Base-by-base conservation (phyloP, 1,140 invertebrate genomes). In the Bombus pyrosoma region DNA sequence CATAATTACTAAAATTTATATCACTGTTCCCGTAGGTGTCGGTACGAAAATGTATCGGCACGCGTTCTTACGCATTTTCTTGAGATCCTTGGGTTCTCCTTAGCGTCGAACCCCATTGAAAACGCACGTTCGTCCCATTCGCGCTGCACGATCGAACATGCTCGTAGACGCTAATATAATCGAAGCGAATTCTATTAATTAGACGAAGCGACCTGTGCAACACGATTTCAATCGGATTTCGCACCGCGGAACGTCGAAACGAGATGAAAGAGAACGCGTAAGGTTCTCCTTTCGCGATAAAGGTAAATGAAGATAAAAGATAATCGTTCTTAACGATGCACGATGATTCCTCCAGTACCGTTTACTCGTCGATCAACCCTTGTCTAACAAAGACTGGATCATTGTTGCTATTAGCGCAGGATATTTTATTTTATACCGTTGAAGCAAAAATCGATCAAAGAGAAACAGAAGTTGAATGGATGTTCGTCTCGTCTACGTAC, bases 1-100 rank as follows among this genome's bases (percentile, higher is more conserved):
- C 81, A 78, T 79, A 83, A 69, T 75, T 86, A 86, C 74, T 83
- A 83, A 86, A 79, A 86, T 77, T 59, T 66, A 86, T 86, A 86
- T 86, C 85, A 86, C 81, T 43, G 62, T 83, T 74, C 80, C 37
- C 62, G 59, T 47, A 8, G 8, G 8, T 34, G 34, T 18, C 47
- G 34, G 71, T 86, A 82, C 73, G 85, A 86, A 82, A 86, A 86
- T 82, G 80, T 76, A 86, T 64, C 80, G 34, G 28, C 72, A 41
- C 80, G 64, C 43, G 34, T 72, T 12, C 22, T 73, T 82, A 41
- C 13, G 34, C 64, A 43, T 75, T 47, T 66, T 47, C 32, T 69
- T 74, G 78, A 85, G 83, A 85, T 81, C 83, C 69, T 66, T 22
- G 43, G 66, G 43, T 32, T 39, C 12, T 28, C 34, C 57, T 37